Evolutionary conservation across 2,113 vertebrate species (phyloP).

Genomic region (Galeopterus variegatus): DNA sequence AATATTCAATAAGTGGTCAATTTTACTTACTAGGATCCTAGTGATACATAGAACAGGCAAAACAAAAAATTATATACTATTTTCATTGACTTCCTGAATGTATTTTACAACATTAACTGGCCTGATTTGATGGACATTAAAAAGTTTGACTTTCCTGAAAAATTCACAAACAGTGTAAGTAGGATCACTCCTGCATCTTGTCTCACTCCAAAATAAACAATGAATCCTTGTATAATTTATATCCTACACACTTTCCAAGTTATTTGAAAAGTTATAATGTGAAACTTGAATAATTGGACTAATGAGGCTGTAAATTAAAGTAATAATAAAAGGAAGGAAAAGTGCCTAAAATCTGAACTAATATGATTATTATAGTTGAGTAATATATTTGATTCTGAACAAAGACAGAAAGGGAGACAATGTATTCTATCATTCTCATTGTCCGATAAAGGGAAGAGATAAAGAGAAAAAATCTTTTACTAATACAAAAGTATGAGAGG

Average conservation of each 20-base stretch:
- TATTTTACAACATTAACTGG: slow-evolving; percentile 28
- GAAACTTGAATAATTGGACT: slow-evolving; percentile 15
- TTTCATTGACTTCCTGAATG: slow-evolving; percentile 43
- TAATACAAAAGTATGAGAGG: not conserved
- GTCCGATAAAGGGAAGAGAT: slow-evolving; percentile 25
- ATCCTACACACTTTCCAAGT: not conserved
- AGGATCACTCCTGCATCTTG: not conserved
- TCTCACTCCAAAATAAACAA: not conserved
- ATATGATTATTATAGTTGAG: slow-evolving; percentile 21
- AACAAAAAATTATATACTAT: slow-evolving; percentile 18
- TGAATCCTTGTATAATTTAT: slow-evolving; percentile 1
- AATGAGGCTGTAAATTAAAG: slow-evolving; percentile 45
- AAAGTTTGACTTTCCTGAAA: not conserved
- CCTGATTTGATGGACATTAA: not conserved
- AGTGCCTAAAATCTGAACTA: slow-evolving; percentile 8
- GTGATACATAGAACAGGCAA: not conserved
- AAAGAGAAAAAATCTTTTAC: not conserved
- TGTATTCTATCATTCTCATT: not conserved
- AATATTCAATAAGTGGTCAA: not conserved
- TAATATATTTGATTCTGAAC: not conserved
- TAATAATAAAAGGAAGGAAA: not conserved
- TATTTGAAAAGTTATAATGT: slow-evolving; percentile 32
- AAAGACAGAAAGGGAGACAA: not conserved
- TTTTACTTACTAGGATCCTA: slow-evolving; percentile 48
- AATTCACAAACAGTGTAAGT: not conserved